phyloP scores from a whole-genome alignment of 2,113 vertebrate genomes.

The Lepisosteus oculatus region DNA sequence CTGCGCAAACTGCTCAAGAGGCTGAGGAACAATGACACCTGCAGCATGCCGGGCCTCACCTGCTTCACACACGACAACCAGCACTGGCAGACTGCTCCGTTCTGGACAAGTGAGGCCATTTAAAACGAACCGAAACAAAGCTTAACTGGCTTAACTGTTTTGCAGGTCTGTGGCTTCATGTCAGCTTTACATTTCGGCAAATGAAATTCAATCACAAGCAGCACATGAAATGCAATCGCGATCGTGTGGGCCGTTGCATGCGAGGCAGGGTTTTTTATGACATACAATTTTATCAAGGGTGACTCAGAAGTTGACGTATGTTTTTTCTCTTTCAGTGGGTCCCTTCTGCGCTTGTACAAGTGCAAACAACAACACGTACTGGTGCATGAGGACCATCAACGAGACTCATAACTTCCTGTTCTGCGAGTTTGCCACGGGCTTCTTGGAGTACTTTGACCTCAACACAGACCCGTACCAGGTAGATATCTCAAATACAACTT shows the following conservation, averaged over 20 bases:
- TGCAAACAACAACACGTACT: constrained; percentile 97
- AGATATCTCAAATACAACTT: constrained; percentile 23
- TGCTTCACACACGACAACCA: constrained; percentile 98
- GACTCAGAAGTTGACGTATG: not conserved
- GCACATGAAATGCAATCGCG: too few relatives aligned
- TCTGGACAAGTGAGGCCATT: constrained; percentile 84
- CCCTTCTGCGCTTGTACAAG: constrained; percentile 97
- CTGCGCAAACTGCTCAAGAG: constrained; percentile 90
- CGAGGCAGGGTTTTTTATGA: too few relatives aligned
- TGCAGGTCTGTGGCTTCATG: too few relatives aligned
- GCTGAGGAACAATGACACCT: constrained; percentile 90
- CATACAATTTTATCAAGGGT: too few relatives aligned
- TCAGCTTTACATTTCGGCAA: too few relatives aligned
- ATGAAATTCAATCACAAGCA: too few relatives aligned
- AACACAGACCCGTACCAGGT: constrained; percentile 96
- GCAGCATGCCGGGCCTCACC: constrained; percentile 95
- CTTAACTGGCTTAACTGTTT: too few relatives aligned
- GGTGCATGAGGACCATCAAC: constrained; percentile 94
- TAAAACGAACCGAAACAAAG: too few relatives aligned
- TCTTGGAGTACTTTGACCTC: constrained; percentile 96
- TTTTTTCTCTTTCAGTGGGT: constrained; percentile 71
- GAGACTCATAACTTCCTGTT: constrained; percentile 97
- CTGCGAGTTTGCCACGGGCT: constrained; percentile 96
- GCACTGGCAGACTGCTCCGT: constrained; percentile 94
- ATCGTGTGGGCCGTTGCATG: too few relatives aligned